Conservation (phyloP, 2,113 vertebrate species). For the Neodontobutis hainanensis region DNA sequence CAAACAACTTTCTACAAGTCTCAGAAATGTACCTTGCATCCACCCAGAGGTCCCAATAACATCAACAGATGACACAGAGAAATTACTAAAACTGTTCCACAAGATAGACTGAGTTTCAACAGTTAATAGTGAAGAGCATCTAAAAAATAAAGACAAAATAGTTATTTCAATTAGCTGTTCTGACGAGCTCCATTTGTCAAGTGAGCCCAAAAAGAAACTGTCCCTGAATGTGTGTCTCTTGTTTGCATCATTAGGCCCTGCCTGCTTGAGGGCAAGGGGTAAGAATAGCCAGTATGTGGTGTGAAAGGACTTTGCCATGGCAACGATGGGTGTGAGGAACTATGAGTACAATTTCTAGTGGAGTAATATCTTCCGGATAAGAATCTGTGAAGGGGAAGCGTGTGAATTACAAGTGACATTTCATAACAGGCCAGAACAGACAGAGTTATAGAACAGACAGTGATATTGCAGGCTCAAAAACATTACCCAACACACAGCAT, state of each 20-base stretch:
- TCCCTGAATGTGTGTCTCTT: slow-evolving; percentile 44
- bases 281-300: slow-evolving; percentile 52
- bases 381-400: slow-evolving; percentile 22
- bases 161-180: slow-evolving; percentile 33
- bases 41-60: not conserved
- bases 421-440: slow-evolving; percentile 41
- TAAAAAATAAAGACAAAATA: slow-evolving; percentile 1
- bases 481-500: slow-evolving; percentile 31
- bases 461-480: slow-evolving; percentile 19
- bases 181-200: slow-evolving; percentile 31
- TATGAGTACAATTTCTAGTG: slow-evolving; percentile 37
- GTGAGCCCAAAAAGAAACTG: slow-evolving; percentile 27
- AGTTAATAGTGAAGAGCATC: slow-evolving; percentile 6
- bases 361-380: slow-evolving; percentile 17
- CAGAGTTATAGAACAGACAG: slow-evolving; percentile 30
- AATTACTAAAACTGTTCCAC: slow-evolving; percentile 3
- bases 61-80: slow-evolving; percentile 3
- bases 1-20: slow-evolving; percentile 9
- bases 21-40: not conserved
- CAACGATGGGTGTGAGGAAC: slow-evolving; percentile 43
- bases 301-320: slow-evolving; percentile 60
- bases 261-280: slow-evolving; percentile 31
- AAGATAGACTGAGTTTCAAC: slow-evolving; percentile 13
- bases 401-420: slow-evolving; percentile 54
- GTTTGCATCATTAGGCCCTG: slow-evolving; percentile 31